These are phyloP conservation scores for Electrona antarctica DNA, from an alignment of 2,113 vertebrate species.

Conservation along the genomic window DNA sequence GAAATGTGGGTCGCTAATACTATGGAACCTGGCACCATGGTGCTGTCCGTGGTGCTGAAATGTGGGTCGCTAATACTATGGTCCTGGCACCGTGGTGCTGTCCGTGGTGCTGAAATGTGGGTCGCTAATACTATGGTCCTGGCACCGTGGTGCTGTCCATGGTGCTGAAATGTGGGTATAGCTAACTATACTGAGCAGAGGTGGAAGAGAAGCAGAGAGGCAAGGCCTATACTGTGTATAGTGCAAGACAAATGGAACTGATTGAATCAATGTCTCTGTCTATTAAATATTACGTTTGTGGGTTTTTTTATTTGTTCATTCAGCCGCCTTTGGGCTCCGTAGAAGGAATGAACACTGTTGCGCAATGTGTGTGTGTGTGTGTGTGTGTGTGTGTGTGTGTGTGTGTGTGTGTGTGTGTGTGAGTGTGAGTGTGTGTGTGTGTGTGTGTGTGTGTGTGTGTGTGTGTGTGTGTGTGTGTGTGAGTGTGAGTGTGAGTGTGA, in stretches of 20 bases:
- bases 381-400: conserved; percentile 11
- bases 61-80: too few relatives aligned
- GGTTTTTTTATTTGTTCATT: conserved; percentile 24
- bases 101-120: too few relatives aligned
- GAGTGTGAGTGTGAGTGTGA: background rate
- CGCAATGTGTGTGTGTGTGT: conserved; percentile 11
- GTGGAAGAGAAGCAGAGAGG: background rate
- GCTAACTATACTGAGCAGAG: background rate
- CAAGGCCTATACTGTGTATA: conserved; percentile 25
- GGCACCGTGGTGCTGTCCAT: too few relatives aligned
- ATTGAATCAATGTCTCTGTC: conserved; percentile 23
- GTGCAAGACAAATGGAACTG: conserved; percentile 48
- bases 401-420: conserved; percentile 7
- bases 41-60: too few relatives aligned
- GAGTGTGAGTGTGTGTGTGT: background rate
- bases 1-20: too few relatives aligned
- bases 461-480: conserved; percentile 6
- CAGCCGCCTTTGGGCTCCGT: background rate
- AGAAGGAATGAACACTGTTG: background rate
- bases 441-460: background rate
- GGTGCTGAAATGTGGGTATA: background rate
- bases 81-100: too few relatives aligned
- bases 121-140: too few relatives aligned
- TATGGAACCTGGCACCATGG: too few relatives aligned
- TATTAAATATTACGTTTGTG: background rate